A percentile compares a stretch with the other conserved stretches of the same genome.
phyloP scores from a whole-genome alignment of 2,797 vertebrate species.

The Manis pentadactyla region DNA sequence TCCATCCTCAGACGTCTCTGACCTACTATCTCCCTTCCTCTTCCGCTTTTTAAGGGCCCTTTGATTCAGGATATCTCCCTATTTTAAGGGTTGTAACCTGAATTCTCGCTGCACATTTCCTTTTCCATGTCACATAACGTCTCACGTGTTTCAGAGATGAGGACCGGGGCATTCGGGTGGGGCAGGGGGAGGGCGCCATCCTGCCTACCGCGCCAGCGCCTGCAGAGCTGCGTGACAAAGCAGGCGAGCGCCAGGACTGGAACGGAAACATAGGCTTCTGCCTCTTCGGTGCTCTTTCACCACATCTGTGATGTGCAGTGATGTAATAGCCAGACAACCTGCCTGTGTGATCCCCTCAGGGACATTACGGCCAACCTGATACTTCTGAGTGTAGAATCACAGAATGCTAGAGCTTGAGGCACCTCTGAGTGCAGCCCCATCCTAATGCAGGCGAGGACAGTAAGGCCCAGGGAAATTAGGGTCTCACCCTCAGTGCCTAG shows the following conservation, averaged over 20 bases:
- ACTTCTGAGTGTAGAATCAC: neutral
- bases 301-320: neutral
- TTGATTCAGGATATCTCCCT: neutral
- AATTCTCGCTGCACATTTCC: neutral
- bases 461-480: neutral
- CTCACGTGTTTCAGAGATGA: neutral
- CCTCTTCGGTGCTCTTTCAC: neutral
- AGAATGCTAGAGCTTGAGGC: neutral
- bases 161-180: neutral
- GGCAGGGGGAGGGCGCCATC: neutral
- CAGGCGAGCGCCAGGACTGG: neutral
- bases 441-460: conserved; percentile 27
- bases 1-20: neutral
- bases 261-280: neutral
- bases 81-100: neutral
- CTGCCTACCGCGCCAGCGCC: neutral
- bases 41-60: neutral
- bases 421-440: neutral
- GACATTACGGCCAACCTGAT: neutral
- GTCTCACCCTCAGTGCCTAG: neutral
- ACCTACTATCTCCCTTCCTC: neutral
- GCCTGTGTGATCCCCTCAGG: neutral
- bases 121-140: neutral
- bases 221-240: neutral
- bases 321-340: neutral